Percentiles rank a stretch among this genome's conserved stretches.
Conservation (phyloP, 2,113 vertebrate genomes). For the Globicephala melas region DNA sequence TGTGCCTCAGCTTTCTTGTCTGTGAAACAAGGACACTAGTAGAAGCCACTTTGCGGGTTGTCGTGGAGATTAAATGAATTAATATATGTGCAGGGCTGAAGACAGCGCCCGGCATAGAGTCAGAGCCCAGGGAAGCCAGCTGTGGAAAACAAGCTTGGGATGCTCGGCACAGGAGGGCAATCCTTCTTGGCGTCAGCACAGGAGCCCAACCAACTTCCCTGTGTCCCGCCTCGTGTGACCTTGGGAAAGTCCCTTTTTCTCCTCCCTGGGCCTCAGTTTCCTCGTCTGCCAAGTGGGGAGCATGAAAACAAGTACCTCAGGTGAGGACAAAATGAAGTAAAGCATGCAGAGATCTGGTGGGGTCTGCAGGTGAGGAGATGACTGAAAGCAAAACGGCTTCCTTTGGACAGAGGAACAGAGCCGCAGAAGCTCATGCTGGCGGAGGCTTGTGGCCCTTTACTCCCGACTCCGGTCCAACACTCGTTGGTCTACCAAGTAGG, state of each 20-base stretch:
- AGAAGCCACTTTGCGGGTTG: background rate
- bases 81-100: fast-evolving
- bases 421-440: background rate
- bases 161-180: background rate
- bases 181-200: background rate
- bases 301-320: background rate
- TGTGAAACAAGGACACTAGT: background rate
- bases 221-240: background rate
- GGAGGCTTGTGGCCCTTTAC: background rate
- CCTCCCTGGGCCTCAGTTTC: background rate
- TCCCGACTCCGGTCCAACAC: background rate
- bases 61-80: background rate
- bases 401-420: background rate
- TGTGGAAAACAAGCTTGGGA: background rate
- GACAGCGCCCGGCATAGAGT: background rate
- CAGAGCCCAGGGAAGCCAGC: too few relatives aligned
- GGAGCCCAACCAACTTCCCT: background rate
- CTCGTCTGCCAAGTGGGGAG: background rate
- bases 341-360: background rate
- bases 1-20: background rate
- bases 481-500: background rate
- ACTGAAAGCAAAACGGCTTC: background rate
- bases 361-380: background rate
- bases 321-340: background rate
- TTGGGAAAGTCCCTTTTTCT: background rate